Evolutionary conservation across 1,140 invertebrate species (phyloP).

Genomic region (Drosophila kepulauana): DNA sequence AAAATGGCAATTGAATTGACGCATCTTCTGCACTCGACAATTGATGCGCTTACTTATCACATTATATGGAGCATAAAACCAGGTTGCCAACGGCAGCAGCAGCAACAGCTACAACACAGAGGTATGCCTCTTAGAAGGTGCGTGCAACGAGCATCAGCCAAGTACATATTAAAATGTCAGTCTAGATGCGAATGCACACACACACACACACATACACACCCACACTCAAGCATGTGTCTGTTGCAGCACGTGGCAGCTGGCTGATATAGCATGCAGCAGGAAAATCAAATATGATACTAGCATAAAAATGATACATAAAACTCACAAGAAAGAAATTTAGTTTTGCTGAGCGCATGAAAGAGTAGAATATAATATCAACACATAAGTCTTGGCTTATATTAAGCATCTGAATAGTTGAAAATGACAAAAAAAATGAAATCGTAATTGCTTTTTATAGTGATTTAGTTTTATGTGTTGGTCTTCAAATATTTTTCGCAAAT

Average conservation of each 20-base stretch:
- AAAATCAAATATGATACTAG: conserved; percentile 13
- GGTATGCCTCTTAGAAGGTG: conserved; percentile 8
- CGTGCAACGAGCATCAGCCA: conserved; percentile 12
- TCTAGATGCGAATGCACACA: not conserved
- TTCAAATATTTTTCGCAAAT: too few species aligned
- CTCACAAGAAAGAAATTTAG: too few species aligned
- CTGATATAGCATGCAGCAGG: conserved; percentile 11
- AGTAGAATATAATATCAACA: too few species aligned
- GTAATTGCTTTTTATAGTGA: too few species aligned
- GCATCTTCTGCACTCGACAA: conserved; percentile 62
- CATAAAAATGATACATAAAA: conserved; percentile 1
- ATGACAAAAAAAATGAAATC: too few species aligned
- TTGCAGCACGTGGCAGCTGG: conserved; percentile 27
- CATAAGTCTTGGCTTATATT: too few species aligned
- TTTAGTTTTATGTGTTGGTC: too few species aligned
- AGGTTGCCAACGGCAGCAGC: conserved; percentile 43
- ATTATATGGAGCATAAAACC: conserved; percentile 47
- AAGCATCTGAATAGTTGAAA: too few species aligned
- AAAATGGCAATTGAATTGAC: conserved; percentile 56
- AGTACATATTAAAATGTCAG: conserved; percentile 46
- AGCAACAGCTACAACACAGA: not conserved
- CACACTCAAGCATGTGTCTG: not conserved
- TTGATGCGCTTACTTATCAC: conserved; percentile 79
- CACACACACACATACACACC: too few species aligned
- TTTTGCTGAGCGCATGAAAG: too few species aligned